Percentiles rank a stretch among this genome's conserved stretches.
These are phyloP conservation scores for Acanthiza pusilla DNA, from an alignment of 2,797 vertebrate species.

Conservation along the genomic window DNA sequence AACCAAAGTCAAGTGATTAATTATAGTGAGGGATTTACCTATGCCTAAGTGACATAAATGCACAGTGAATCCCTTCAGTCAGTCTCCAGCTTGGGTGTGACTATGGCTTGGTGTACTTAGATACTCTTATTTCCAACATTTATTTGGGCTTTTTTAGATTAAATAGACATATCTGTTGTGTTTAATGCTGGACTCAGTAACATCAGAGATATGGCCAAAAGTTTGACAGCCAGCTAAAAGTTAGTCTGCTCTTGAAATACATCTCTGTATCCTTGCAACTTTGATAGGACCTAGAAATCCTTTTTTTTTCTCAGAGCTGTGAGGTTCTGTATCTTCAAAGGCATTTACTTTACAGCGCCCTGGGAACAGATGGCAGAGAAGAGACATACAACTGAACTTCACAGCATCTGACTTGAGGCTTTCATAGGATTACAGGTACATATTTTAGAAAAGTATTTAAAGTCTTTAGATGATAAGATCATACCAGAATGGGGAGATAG, in stretches of 20 bases:
- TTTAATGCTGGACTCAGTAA: background rate
- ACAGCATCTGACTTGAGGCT: background rate
- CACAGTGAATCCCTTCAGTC: background rate
- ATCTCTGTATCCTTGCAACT: background rate
- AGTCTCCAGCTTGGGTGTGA: background rate
- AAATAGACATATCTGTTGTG: background rate
- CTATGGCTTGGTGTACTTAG: background rate
- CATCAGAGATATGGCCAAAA: background rate
- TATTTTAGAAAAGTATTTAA: background rate
- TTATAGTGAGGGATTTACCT: background rate
- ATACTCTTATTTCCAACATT: background rate
- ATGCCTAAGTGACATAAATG: background rate
- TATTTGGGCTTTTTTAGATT: background rate
- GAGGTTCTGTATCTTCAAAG: background rate
- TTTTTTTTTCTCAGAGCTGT: background rate
- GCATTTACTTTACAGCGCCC: background rate
- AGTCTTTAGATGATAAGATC: background rate
- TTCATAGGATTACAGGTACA: background rate
- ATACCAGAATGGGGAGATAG: background rate
- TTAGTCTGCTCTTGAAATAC: background rate
- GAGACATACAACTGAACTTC: background rate
- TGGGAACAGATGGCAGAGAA: background rate
- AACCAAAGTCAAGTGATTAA: background rate
- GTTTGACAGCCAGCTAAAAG: background rate
- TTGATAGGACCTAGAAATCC: background rate